Evolutionary conservation across 2,113 vertebrate genomes (phyloP), one percentile per base, ranked within the genome.

Genomic region (Pachycephala philippinensis): DNA sequence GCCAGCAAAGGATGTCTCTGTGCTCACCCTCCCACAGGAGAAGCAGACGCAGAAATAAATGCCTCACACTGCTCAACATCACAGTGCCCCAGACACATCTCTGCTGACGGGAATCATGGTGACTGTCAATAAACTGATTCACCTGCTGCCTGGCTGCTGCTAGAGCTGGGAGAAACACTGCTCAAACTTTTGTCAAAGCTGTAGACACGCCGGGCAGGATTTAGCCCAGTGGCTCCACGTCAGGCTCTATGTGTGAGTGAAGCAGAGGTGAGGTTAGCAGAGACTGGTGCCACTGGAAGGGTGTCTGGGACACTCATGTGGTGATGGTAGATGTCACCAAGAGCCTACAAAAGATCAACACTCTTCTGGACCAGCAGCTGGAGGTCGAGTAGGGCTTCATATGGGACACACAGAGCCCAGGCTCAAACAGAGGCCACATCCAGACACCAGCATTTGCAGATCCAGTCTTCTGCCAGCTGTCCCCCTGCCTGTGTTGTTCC

Each of bases 171-270:
- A 22, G 44, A 76, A 79, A 72, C 1, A 2, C 27, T 65, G 40
- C 24, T 87, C 27, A 54, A 42, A 39, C 6, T 74, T 81, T 30
- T 70, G 42, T 78, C 69, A 59, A 78, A 84, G 64, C 35, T 10
- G 6, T 20, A 84, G 59, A 70, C 35, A 12, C 0, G 0, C 26
- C 33, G 50, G 39, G 26, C 31, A 87, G 76, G 69, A 42, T 66
- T 77, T 39, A 70, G 35, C 21, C 20, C 4, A 1, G 13, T 53
- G 45, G 77, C 15, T 89, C 31, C 2, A 1, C 0, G 0, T 23
- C 0, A 0, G 15, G 8, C 3, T 88, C 28, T 61, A 10, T 0
- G 0, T 23, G 42, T 4, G 2, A 91, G n/a, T 3, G 50, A 86
- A 44, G 31, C 33, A 54, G 39, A 64, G 39, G 1, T 1, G 71